A percentile compares a stretch with the other conserved stretches of the same genome.
Conservation (phyloP, 2,888 invertebrate genomes). For the Chromoteleia sp. region DNA sequence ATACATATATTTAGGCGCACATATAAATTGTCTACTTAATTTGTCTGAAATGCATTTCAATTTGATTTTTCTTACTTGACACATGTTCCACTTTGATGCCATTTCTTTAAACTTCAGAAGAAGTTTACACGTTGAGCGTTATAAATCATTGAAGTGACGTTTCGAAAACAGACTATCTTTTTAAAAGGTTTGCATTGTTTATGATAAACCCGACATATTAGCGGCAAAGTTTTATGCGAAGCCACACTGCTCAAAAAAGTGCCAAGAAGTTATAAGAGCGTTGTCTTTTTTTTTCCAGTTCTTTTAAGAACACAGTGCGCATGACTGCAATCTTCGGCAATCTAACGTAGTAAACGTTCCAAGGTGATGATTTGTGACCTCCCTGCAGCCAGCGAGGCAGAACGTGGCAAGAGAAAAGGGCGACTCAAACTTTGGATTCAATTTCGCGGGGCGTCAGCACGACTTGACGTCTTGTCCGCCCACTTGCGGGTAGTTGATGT, state of each 20-base stretch:
- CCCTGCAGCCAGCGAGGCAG: conserved; percentile 76
- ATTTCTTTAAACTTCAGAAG: conserved; percentile 5
- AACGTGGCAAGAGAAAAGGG: conserved; percentile 72
- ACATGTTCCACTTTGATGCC: conserved; percentile 2
- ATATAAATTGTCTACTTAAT: no score
- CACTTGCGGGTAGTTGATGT: conserved; percentile 76
- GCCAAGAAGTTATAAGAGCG: conserved; percentile 48
- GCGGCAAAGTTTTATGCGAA: conserved; percentile 45
- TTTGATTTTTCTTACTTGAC: conserved; percentile 1
- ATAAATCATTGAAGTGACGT: conserved; percentile 31
- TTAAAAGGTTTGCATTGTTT: conserved; percentile 40
- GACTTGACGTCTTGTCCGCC: conserved; percentile 83
- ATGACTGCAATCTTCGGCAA: conserved; percentile 82
- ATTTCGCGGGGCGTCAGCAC: conserved; percentile 83
- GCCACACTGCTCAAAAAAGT: conserved; percentile 37
- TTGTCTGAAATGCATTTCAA: not conserved
- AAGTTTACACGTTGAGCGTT: conserved; percentile 13
- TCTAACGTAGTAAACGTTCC: conserved; percentile 82
- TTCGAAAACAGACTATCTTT: conserved; percentile 32
- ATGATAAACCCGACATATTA: conserved; percentile 43
- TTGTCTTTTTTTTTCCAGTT: conserved; percentile 38
- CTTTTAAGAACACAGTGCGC: conserved; percentile 53
- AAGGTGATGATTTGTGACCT: conserved; percentile 84
- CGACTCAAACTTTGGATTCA: conserved; percentile 83
- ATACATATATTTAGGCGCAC: no score